These are phyloP conservation scores for Dynastes tityus DNA, from an alignment of 2,888 invertebrate species.

Conservation along the genomic window DNA sequence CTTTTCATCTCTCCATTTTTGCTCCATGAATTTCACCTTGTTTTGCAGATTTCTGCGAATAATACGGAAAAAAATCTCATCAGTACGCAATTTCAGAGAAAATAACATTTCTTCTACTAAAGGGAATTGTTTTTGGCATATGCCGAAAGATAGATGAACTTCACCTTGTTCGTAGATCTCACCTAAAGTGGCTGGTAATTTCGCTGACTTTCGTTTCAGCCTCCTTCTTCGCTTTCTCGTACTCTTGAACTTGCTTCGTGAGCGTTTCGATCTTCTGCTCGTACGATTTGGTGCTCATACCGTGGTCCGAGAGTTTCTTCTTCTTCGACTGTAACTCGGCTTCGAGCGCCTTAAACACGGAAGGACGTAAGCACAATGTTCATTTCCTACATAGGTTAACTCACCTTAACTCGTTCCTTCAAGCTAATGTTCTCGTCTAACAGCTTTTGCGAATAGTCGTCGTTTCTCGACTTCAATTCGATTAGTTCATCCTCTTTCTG, in stretches of 20 bases:
- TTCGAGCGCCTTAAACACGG: constrained; percentile 60
- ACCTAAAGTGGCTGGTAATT: constrained; percentile 63
- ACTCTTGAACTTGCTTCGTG: constrained; percentile 68
- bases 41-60: constrained; percentile 61
- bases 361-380: not conserved
- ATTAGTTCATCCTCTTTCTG: constrained; percentile 52
- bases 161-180: constrained; percentile 37
- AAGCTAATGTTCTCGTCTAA: constrained; percentile 46
- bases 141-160: no score
- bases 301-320: constrained; percentile 52
- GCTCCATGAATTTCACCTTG: constrained; percentile 63
- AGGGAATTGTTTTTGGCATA: no score
- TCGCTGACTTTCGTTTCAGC: constrained; percentile 66
- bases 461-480: constrained; percentile 45
- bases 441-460: constrained; percentile 35
- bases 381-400: not conserved
- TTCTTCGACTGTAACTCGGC: constrained; percentile 63
- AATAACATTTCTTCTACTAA: no score
- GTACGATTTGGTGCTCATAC: constrained; percentile 50
- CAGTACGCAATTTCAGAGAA: no score
- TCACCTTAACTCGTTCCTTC: constrained; percentile 49
- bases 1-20: constrained; percentile 65
- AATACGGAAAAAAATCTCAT: no score
- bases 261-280: constrained; percentile 69
- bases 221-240: constrained; percentile 69